These are phyloP conservation scores for Tuberolachnus salignus DNA, from an alignment of 2,888 invertebrate genomes.

Conservation along the genomic window DNA sequence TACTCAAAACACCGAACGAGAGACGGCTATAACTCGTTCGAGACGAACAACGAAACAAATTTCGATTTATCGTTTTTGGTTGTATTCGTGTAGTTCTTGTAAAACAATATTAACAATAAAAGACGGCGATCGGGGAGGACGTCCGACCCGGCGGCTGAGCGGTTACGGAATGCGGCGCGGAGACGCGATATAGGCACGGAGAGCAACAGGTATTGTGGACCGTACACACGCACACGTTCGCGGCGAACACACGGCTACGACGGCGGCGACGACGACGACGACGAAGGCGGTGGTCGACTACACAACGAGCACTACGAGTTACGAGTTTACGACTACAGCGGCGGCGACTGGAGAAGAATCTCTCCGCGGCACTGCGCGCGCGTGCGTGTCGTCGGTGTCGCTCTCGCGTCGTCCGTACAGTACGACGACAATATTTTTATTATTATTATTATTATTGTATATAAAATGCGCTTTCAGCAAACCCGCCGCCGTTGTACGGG, in stretches of 20 bases:
- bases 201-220: constrained; percentile 37
- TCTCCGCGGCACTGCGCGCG: neutral
- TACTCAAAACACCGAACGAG: neutral
- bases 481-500: no score
- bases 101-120: no score
- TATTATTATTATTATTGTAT: neutral
- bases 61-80: neutral
- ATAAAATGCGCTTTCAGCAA: no score
- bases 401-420: constrained; percentile 7
- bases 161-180: constrained; percentile 46
- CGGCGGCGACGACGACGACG: constrained; percentile 20
- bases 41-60: neutral
- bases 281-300: neutral
- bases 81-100: no score
- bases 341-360: constrained; percentile 27
- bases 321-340: neutral
- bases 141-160: constrained; percentile 34
- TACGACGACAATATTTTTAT: no score
- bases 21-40: neutral
- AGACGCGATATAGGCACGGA: neutral
- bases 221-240: constrained; percentile 35
- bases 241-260: constrained; percentile 2
- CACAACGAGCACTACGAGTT: neutral
- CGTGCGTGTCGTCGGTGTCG: constrained; percentile 4
- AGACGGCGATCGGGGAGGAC: constrained; percentile 10